phyloP scores from a whole-genome alignment of 2,113 vertebrate genomes.

The Cochlearius cochlearius region DNA sequence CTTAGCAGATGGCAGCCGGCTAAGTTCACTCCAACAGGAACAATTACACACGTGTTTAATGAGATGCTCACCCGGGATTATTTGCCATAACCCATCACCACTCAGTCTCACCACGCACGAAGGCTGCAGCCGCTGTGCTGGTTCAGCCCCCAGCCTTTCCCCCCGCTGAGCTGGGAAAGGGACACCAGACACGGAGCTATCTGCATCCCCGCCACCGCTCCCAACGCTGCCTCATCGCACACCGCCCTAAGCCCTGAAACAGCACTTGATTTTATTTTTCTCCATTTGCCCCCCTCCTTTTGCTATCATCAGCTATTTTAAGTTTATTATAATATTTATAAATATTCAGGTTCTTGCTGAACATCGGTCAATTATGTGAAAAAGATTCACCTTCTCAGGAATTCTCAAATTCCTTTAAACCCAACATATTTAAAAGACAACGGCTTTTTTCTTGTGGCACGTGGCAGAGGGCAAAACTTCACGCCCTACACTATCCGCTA shows the following conservation, averaged over 20 bases:
- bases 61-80: background rate
- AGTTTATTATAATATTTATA: background rate
- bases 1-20: constrained; percentile 59
- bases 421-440: background rate
- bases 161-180: fast-evolving
- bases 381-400: background rate
- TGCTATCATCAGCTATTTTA: background rate
- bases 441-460: background rate
- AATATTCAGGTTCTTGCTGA: background rate
- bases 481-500: fast-evolving
- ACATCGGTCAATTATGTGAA: background rate
- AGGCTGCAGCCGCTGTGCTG: background rate
- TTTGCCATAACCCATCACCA: background rate
- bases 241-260: fast-evolving
- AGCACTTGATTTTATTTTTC: background rate
- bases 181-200: background rate
- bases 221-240: background rate
- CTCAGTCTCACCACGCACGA: fast-evolving
- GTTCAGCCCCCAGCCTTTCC: background rate
- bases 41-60: constrained; percentile 17
- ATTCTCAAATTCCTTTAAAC: background rate
- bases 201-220: background rate
- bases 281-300: background rate
- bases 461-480: background rate
- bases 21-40: background rate